phyloP scores from a whole-genome alignment of 2,797 vertebrate species.

The Sebastes iracundus region DNA sequence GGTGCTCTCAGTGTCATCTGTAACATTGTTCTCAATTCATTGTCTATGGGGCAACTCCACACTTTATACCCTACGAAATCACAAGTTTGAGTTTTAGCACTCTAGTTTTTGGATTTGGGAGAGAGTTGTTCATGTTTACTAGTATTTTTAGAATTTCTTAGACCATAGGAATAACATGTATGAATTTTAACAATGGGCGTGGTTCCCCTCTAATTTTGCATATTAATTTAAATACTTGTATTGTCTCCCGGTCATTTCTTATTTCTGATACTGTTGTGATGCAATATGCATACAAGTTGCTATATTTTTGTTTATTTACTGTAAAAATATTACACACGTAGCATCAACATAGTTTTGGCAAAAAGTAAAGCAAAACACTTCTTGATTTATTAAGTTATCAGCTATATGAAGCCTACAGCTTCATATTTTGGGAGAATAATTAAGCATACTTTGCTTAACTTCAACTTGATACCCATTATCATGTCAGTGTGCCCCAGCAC shows the following conservation, averaged over 20 bases:
- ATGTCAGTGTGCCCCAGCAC: background rate
- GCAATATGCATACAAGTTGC: background rate
- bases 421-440: background rate
- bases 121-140: too few relatives aligned
- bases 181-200: too few relatives aligned
- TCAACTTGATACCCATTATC: too few relatives aligned
- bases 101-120: too few relatives aligned
- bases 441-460: background rate
- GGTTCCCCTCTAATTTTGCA: background rate
- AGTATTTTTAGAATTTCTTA: too few relatives aligned
- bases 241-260: accelerated
- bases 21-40: too few relatives aligned
- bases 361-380: background rate
- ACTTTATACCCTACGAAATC: too few relatives aligned
- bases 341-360: background rate
- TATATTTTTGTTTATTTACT: background rate
- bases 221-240: background rate
- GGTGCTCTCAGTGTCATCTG: too few relatives aligned
- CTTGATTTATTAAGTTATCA: background rate
- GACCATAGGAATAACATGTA: too few relatives aligned
- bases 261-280: background rate
- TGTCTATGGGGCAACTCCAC: too few relatives aligned
- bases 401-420: background rate
- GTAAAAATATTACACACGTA: background rate
- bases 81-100: too few relatives aligned